These are phyloP conservation scores for Nothobranchius kuhntae DNA, from an alignment of 2,113 vertebrate genomes.

Conservation along the genomic window DNA sequence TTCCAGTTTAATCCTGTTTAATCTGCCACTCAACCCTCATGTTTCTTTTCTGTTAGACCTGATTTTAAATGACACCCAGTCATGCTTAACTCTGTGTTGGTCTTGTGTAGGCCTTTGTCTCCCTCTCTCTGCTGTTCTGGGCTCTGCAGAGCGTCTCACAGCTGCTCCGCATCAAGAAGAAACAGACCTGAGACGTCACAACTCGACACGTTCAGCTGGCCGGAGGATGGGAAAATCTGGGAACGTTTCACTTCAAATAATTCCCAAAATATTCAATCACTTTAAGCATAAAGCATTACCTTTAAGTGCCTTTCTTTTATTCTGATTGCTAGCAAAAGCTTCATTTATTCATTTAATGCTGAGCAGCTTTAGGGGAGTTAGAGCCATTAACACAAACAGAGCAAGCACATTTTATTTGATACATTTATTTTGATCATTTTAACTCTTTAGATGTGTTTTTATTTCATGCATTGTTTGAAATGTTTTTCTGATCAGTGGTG, in stretches of 20 bases:
- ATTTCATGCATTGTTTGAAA: not conserved
- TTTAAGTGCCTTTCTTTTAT: not conserved
- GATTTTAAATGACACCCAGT: not conserved
- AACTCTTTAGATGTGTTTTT: not conserved
- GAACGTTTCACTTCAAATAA: not conserved
- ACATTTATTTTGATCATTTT: not conserved
- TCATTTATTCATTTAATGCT: not conserved
- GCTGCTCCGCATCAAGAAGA: conserved; percentile 67
- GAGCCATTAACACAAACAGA: not conserved
- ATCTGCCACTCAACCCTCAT: too few species aligned
- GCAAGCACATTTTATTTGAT: not conserved
- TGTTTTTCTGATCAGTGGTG: not conserved
- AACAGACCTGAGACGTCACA: conserved; percentile 61
- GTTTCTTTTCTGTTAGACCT: not conserved
- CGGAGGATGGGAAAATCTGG: not conserved
- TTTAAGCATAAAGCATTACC: not conserved
- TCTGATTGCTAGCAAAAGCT: not conserved
- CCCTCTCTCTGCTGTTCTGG: conserved; percentile 85
- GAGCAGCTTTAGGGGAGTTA: not conserved
- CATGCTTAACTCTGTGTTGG: conserved; percentile 4
- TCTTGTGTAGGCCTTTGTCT: conserved; percentile 83
- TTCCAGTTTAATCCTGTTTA: too few species aligned
- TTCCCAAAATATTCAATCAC: not conserved
- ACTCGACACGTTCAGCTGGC: not conserved
- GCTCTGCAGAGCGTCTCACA: conserved; percentile 76